Conservation (phyloP, 1,140 invertebrate species). For the Drosophila navojoa region DNA sequence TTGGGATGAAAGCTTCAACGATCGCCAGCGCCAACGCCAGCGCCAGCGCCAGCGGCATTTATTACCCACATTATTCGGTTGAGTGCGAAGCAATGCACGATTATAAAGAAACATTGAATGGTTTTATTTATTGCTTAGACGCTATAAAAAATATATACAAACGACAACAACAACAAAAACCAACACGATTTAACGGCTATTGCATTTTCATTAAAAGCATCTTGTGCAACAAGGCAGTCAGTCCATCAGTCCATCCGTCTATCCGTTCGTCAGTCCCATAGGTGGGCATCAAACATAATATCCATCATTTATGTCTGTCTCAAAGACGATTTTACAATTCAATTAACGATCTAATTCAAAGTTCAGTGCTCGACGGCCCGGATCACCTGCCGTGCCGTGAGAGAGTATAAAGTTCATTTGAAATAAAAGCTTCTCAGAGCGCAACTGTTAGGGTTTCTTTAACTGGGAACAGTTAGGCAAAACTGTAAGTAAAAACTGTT, state of each 20-base stretch:
- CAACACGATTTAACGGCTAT: slow-evolving; percentile 49
- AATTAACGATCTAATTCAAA: slow-evolving; percentile 4
- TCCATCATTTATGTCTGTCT: slow-evolving; percentile 16
- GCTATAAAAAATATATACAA: slow-evolving; percentile 43
- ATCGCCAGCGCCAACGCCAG: slow-evolving; percentile 4
- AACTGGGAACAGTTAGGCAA: no score
- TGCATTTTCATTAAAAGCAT: slow-evolving; percentile 47
- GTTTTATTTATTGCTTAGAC: slow-evolving; percentile 56
- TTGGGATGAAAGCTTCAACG: slow-evolving; percentile 37
- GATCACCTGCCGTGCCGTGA: neutral
- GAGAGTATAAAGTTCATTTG: neutral
- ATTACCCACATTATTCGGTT: slow-evolving; percentile 63
- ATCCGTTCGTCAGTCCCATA: neutral
- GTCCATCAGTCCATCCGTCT: slow-evolving; percentile 19
- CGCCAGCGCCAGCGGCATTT: slow-evolving; percentile 44
- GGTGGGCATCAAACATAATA: slow-evolving; percentile 30
- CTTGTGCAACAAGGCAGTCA: slow-evolving; percentile 52
- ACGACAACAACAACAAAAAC: neutral
- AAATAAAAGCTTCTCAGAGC: neutral
- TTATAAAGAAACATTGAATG: slow-evolving; percentile 18
- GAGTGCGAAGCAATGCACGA: slow-evolving; percentile 70
- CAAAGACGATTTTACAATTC: slow-evolving; percentile 2
- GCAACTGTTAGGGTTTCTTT: neutral
- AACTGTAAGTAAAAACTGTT: no score
- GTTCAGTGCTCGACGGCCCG: neutral